Evolutionary conservation across 2,888 invertebrate genomes (phyloP), one percentile per base, ranked within the genome.

Genomic region (Acrobasis suavella): DNA sequence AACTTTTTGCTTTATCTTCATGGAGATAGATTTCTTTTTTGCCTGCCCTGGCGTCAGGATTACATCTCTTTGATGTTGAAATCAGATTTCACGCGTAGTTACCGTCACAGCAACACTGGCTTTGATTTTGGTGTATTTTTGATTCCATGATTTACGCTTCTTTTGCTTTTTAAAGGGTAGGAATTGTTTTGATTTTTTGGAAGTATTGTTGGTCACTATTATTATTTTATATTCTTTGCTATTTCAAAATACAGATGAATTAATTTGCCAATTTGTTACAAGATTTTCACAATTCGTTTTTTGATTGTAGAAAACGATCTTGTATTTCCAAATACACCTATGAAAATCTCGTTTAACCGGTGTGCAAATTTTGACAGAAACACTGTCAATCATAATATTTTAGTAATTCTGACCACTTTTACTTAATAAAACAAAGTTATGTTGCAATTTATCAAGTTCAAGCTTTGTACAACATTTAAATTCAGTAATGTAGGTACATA

Each of bases 71-170:
- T 91, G 91, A 91, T 81, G 87, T 82, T 85, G 81, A 86, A 91
- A 91, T 86, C 85, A 83, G 90, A 91, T 91, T 91, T 91, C 85
- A 90, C 87, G 91, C 85, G 78, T 90, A 84, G 90, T 90, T 91
- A 91, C 87, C 85, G 85, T 78, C 84, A 82, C 83, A 86, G 87
- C 82, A 89, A 86, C 86, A 89, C 81, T 85, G 84, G 85, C 77
- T 90, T 91, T 91, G 91, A 91, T 87, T 88, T 79, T 75, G 81
- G 89, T 89, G 84, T 89, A 87, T 89, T 89, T 91, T 91, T 91
- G 91, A 91, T 90, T 89, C 76, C 83, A 86, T 89, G 83, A 87
- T 82, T 86, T 78, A 87, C 85, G 90, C 81, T 76, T 32, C 49
- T 55, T 62, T 62, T 7, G 14, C 15, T 37, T 50, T 15, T 6